Evolutionary conservation across 2,888 invertebrate species (phyloP), one percentile per base, ranked within the genome.

Genomic region (Idaea biselata): DNA sequence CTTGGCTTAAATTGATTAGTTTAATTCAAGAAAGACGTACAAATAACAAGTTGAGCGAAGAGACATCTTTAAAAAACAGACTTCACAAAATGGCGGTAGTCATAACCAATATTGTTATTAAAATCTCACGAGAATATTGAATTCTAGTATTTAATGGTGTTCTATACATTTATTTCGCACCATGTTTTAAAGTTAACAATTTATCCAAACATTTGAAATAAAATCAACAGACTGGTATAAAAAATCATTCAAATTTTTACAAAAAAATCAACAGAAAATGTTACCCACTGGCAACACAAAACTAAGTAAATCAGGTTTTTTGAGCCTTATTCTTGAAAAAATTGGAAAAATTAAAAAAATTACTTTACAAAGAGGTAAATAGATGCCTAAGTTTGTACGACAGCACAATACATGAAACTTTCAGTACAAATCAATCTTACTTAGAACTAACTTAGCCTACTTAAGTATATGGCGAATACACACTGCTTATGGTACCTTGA

Each of bases 401-500:
- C 44, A 14, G 14, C 14, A 44, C 44, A 44, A 44, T 44, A 44
- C 44, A 44, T 44, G 0, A 44, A 44, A 44, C 14, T 66, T 68
- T 61, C 71, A 75, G 68, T 75, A 76, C 76, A 78, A 79, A 77
- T 69, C 69, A 67, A 67, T 68, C 69, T 75, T 76, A 74, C 78
- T 79, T 83, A 82, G 60, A 61, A 63, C 80, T 84, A 84, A 66
- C 77, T 82, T 68, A 70, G 68, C 68, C 69, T 82, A 81, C 76
- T 85, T 86, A 86, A 73, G 71, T 68, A 81, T 83, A 86, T 91
- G 91, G 91, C 91, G 90, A 90, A 84, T 89, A 90, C 87, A 90
- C 87, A 91, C 88, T 91, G 87, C 85, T 87, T 81, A 86, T 77
- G 84, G 88, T 88, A 89, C 88, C 86, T 72, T 83, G 78, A 79